Evolutionary conservation across 2,888 invertebrate genomes (phyloP), one percentile per base, ranked within the genome.

Genomic region (Leptinotarsa rubiginosa): DNA sequence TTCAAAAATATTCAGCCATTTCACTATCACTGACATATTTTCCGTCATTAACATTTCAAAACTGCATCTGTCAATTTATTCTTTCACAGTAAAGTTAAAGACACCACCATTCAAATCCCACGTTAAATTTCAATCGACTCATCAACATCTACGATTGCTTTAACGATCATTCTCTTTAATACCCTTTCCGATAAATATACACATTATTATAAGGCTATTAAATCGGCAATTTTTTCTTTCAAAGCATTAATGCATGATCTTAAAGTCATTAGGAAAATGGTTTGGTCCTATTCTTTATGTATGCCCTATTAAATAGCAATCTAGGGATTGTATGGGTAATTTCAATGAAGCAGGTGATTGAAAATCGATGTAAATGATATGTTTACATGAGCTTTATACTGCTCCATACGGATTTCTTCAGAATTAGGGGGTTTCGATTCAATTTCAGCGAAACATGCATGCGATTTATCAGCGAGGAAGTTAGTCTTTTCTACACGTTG

Each of bases 291-390:
- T 50, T 67, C 67, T 49, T 49, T 52, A 18, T 67, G 67, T 25
- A 67, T 67, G 50, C 67, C 59, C 62, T 69, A 69, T 69, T 59
- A 69, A 56, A 47, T 59, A 69, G 69, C 59, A 56, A 69, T 69
- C 59, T 69, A 59, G 62, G 41, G 59, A 62, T 59, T 56, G 56
- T 69, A 49, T 59, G 69, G 59, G 59, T 69, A 69, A 69, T 69
- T 69, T 59, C 20, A 31, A 59, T 7, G 49, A 49, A 49, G 49
- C 47, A 47, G 22, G 62, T 69, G 59, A 69, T 69, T 69, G 47
- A 47, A 22, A 69, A 69, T 69, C 69, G 69, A 69, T 69, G 83
- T 83, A 84, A 83, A 82, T 83, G 84, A 16, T 67, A 22, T 50
- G 12, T 20, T 25, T 13, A 67, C 49, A 67, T 67, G 20, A 50